Evolutionary conservation across 2,113 vertebrate species (phyloP).

Genomic region (Uropsilus gracilis): DNA sequence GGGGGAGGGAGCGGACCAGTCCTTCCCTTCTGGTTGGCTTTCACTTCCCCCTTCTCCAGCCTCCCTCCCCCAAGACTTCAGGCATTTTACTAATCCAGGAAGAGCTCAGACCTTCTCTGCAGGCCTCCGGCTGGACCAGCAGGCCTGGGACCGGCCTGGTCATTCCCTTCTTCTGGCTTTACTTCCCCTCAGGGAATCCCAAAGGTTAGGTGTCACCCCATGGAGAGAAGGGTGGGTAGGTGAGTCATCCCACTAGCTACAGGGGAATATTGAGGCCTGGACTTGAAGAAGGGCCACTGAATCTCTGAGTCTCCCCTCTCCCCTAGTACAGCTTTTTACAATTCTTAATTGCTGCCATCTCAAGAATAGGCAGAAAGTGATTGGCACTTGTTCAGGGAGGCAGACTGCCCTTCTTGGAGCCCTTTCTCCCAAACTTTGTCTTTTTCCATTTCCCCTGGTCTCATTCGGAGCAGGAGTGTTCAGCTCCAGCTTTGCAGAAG

Average conservation of each 20-base stretch:
- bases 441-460: not conserved
- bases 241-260: not conserved
- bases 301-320: not conserved
- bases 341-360: not conserved
- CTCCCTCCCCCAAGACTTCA: slow-evolving; percentile 51
- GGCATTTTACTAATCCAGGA: slow-evolving; percentile 32
- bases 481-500: slow-evolving; percentile 44
- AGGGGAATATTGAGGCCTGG: not conserved
- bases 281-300: not conserved
- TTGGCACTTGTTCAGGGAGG: not conserved
- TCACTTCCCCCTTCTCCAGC: slow-evolving; percentile 71
- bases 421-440: not conserved
- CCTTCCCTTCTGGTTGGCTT: slow-evolving; percentile 64
- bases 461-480: not conserved
- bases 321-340: not conserved
- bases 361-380: not conserved
- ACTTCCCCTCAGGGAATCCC: not conserved
- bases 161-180: not conserved
- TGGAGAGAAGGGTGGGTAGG: not conserved
- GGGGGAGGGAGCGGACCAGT: slow-evolving; percentile 1
- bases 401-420: not conserved
- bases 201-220: not conserved
- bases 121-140: not conserved
- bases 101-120: not conserved
- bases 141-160: not conserved